These are phyloP conservation scores for Pteronotus mesoamericanus DNA, from an alignment of 2,797 vertebrate species.

Conservation along the genomic window DNA sequence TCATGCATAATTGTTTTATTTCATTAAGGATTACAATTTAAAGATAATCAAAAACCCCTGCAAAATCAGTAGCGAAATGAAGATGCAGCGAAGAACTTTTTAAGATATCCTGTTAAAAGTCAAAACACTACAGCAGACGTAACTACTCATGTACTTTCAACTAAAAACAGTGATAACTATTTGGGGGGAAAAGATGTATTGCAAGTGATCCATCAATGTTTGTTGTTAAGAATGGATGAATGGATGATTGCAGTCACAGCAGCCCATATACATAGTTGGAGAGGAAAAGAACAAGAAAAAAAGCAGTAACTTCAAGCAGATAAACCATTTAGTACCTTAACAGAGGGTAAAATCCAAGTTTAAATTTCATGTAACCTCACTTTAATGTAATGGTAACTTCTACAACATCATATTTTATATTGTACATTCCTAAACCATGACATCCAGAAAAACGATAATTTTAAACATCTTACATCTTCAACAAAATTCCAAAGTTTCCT, in stretches of 20 bases:
- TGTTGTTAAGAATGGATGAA: background rate
- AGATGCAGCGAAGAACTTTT: background rate
- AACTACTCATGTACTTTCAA: background rate
- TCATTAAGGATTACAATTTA: background rate
- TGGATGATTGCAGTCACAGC: background rate
- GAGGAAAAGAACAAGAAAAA: background rate
- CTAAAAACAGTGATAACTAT: background rate
- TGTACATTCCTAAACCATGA: background rate
- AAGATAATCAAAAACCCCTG: slow-evolving; percentile 12
- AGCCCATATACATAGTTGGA: background rate
- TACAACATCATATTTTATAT: background rate
- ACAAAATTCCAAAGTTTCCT: background rate
- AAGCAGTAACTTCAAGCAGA: background rate
- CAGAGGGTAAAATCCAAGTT: background rate
- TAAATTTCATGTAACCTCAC: background rate
- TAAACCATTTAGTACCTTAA: background rate
- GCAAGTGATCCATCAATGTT: background rate
- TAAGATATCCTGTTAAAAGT: background rate
- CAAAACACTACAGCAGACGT: background rate
- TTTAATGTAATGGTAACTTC: background rate
- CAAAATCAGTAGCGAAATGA: slow-evolving; percentile 36
- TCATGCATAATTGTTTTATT: background rate
- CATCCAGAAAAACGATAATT: slow-evolving; percentile 10
- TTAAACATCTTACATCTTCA: background rate
- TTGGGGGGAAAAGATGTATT: background rate